Evolutionary conservation across 1,140 invertebrate species (phyloP).

Genomic region (Euura saliciscinereae): DNA sequence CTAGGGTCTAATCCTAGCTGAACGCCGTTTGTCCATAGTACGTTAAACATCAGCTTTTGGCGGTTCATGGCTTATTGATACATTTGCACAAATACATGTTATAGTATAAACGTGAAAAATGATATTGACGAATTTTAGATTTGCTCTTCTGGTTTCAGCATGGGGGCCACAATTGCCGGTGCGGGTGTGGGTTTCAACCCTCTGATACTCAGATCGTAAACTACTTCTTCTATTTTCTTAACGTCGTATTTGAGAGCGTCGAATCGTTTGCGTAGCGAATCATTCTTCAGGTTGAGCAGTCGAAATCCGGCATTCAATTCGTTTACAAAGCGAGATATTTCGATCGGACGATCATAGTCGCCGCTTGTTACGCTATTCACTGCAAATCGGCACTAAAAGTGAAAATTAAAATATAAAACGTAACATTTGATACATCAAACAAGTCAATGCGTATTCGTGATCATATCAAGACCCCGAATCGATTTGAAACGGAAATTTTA

Average conservation of each 20-base stretch:
- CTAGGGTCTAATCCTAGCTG: no score
- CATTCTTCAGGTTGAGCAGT: slow-evolving; percentile 90
- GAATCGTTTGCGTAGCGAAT: slow-evolving; percentile 84
- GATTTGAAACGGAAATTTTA: background rate
- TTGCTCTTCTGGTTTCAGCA: no score
- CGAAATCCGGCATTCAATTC: slow-evolving; percentile 88
- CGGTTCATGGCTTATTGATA: no score
- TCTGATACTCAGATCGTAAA: slow-evolving; percentile 90
- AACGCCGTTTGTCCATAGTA: no score
- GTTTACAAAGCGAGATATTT: slow-evolving; percentile 85
- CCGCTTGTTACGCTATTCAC: slow-evolving; percentile 89
- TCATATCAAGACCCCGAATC: no score
- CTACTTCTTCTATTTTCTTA: slow-evolving; percentile 94
- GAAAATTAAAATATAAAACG: background rate
- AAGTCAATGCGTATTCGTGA: no score
- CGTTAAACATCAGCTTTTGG: no score
- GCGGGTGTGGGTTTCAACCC: slow-evolving; percentile 67
- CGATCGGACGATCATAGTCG: slow-evolving; percentile 78
- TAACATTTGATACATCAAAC: no score
- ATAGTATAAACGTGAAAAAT: no score
- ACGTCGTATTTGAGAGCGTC: slow-evolving; percentile 93
- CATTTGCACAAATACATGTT: no score
- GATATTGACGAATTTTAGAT: no score
- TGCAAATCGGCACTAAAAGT: slow-evolving; percentile 74
- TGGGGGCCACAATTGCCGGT: background rate